These are phyloP conservation scores for Chymomyza caudatula DNA, from an alignment of 2,888 invertebrate species.

Conservation along the genomic window DNA sequence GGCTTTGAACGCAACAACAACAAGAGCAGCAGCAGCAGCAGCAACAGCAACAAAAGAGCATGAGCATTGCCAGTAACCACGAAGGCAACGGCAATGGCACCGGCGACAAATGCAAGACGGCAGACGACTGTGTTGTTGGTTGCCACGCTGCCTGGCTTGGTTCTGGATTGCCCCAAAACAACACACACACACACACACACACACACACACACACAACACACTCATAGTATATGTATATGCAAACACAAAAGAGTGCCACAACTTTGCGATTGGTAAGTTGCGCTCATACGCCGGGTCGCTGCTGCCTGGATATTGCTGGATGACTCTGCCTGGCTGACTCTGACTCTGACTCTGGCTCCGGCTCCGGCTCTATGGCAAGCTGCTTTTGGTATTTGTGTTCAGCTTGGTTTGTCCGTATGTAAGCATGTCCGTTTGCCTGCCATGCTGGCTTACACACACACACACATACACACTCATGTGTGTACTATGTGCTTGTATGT, in stretches of 20 bases:
- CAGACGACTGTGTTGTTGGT: neutral
- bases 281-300: neutral
- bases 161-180: constrained; percentile 1
- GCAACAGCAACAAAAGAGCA: constrained; percentile 61
- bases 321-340: neutral
- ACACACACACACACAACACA: neutral
- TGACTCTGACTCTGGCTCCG: no score
- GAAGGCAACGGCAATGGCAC: constrained; percentile 39
- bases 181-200: neutral
- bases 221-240: neutral
- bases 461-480: constrained; percentile 11
- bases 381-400: constrained; percentile 23
- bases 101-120: constrained; percentile 16
- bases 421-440: constrained; percentile 4
- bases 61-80: constrained; percentile 52
- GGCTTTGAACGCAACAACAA: constrained; percentile 51
- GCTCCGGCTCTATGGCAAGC: constrained; percentile 3
- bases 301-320: no score
- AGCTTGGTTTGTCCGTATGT: constrained; percentile 15
- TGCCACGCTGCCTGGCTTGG: neutral
- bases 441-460: constrained; percentile 26
- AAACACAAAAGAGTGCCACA: constrained; percentile 25
- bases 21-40: constrained; percentile 16
- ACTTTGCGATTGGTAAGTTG: constrained; percentile 47
- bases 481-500: constrained; percentile 22